Evolutionary conservation across 2,113 vertebrate species (phyloP).

Genomic region (Dasyprocta punctata): DNA sequence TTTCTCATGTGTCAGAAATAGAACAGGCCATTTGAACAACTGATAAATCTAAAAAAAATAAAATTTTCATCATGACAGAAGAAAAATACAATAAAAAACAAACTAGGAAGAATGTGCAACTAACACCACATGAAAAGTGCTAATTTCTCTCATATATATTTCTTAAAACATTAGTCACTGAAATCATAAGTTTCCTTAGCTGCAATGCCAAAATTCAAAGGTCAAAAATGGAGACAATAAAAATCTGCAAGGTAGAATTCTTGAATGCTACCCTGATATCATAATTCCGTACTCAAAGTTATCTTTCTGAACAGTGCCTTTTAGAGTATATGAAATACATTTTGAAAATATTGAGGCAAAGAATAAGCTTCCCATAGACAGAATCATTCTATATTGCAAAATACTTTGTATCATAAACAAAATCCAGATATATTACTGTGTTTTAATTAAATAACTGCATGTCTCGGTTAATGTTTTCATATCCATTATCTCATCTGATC

Average conservation of each 20-base stretch:
- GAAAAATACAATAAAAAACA: slow-evolving; percentile 40
- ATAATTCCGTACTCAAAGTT: slow-evolving; percentile 14
- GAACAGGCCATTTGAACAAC: background rate
- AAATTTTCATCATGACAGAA: slow-evolving; percentile 30
- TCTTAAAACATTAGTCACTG: background rate
- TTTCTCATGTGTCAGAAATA: background rate
- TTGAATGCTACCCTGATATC: slow-evolving; percentile 9
- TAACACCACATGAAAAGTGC: background rate
- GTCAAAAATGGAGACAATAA: slow-evolving; percentile 8
- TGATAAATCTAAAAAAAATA: slow-evolving; percentile 50
- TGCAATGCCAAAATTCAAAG: slow-evolving; percentile 40
- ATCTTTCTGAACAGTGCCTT: background rate
- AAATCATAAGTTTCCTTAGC: background rate
- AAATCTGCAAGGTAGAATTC: background rate
- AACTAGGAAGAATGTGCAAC: background rate
- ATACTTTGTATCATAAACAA: slow-evolving; percentile 62
- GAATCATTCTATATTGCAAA: background rate
- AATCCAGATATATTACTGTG: slow-evolving; percentile 77
- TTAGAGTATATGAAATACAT: background rate
- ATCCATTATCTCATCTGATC: background rate
- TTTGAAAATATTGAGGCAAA: background rate
- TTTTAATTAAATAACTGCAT: slow-evolving; percentile 31
- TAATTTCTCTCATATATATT: slow-evolving; percentile 14
- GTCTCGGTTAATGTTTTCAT: background rate
- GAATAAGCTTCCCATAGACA: background rate